Conservation (phyloP, 1,140 invertebrate genomes). For the Caenorhabditis latens region DNA sequence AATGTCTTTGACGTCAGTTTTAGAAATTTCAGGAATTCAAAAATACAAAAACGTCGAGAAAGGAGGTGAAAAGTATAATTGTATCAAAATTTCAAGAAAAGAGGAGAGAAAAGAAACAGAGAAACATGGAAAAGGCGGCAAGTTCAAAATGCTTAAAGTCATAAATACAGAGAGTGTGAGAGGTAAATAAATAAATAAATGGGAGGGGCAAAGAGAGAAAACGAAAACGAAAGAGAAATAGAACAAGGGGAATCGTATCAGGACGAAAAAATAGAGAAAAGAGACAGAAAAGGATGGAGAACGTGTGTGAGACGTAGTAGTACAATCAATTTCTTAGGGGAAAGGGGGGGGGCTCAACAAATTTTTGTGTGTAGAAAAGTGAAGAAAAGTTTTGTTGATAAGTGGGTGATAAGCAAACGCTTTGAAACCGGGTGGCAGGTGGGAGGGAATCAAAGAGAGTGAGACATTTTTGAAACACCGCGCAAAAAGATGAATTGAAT, state of each 20-base stretch:
- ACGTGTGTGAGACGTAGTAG: not conserved
- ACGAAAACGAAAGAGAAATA: not conserved
- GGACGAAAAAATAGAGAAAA: not conserved
- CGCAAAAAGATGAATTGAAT: not conserved
- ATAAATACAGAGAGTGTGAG: slow-evolving; percentile 42
- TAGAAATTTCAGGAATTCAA: not conserved
- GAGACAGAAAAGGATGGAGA: slow-evolving; percentile 4
- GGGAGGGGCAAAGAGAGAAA: slow-evolving; percentile 8
- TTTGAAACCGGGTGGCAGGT: slow-evolving; percentile 50
- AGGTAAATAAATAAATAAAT: slow-evolving; percentile 52
- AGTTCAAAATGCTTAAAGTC: slow-evolving; percentile 52
- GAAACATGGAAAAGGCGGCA: slow-evolving; percentile 31
- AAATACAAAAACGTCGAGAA: not conserved
- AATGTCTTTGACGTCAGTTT: too few species aligned
- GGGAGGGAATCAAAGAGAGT: not conserved
- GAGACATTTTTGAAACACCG: slow-evolving; percentile 47
- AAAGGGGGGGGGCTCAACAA: not conserved
- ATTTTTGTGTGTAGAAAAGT: not conserved
- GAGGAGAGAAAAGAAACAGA: not conserved
- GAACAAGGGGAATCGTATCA: not conserved
- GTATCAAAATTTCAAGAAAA: not conserved
- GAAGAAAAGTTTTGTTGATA: slow-evolving; percentile 35
- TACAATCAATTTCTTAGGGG: slow-evolving; percentile 4
- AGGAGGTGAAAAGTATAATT: not conserved
- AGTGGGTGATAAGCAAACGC: slow-evolving; percentile 45